A percentile compares a stretch with the other conserved stretches of the same genome.
phyloP scores from a whole-genome alignment of 2,113 vertebrate species.

The Pandion haliaetus region DNA sequence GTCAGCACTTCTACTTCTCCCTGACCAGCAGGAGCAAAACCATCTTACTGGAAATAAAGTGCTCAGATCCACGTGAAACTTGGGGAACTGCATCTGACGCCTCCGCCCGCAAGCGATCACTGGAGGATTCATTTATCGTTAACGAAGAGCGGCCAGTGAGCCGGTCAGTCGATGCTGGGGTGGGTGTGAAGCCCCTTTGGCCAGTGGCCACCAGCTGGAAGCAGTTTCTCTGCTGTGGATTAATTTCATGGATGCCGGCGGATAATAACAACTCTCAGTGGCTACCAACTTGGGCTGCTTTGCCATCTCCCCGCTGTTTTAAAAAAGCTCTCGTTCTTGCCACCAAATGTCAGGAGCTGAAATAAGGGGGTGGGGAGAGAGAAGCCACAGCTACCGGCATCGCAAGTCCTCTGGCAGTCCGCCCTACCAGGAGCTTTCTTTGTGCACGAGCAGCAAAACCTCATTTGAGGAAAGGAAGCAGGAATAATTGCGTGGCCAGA shows the following conservation, averaged over 20 bases:
- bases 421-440: not conserved
- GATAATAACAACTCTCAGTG: conserved; percentile 11
- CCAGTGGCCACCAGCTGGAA: not conserved
- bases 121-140: not conserved
- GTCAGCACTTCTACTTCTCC: not conserved
- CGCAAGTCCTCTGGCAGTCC: not conserved
- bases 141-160: fast-evolving
- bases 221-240: conserved; percentile 9
- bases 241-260: conserved; percentile 4
- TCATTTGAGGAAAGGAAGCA: not conserved
- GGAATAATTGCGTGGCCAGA: not conserved
- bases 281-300: not conserved
- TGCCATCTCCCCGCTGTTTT: not conserved
- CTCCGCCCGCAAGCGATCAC: not conserved
- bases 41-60: not conserved
- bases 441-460: not conserved
- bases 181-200: not conserved
- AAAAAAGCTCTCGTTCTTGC: not conserved
- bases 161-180: fast-evolving
- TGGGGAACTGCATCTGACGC: not conserved
- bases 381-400: not conserved
- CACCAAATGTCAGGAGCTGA: not conserved
- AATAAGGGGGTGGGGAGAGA: not conserved
- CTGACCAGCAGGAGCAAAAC: not conserved
- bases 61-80: not conserved